Evolutionary conservation across 1,140 invertebrate species (phyloP).

Genomic region (Cyrtorhinus lividipennis): DNA sequence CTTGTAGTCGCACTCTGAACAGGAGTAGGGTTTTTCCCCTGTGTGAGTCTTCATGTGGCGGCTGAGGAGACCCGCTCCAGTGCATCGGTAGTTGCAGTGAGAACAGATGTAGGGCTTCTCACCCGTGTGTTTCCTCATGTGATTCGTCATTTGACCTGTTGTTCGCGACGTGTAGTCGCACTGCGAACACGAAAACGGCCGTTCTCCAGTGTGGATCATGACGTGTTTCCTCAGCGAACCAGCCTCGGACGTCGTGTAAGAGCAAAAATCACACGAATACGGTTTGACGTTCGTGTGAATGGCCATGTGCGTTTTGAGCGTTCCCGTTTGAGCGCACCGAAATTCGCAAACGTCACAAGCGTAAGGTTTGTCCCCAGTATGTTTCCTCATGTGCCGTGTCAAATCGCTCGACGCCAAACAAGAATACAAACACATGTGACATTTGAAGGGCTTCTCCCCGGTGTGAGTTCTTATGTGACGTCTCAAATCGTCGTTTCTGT

Average conservation of each 20-base stretch:
- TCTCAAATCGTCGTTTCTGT: background rate
- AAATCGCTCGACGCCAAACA: background rate
- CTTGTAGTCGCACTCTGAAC: no score
- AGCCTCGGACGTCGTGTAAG: background rate
- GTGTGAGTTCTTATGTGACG: background rate
- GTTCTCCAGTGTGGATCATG: background rate
- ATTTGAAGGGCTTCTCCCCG: background rate
- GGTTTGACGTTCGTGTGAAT: background rate
- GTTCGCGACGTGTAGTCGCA: background rate
- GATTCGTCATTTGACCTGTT: background rate
- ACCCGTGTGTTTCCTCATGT: background rate
- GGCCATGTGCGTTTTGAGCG: background rate
- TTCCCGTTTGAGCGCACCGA: background rate
- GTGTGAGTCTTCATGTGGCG: no score
- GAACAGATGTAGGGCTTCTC: no score
- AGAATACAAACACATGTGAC: background rate
- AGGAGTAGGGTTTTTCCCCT: no score
- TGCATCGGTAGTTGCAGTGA: no score
- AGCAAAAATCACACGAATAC: background rate
- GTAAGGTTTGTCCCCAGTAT: background rate
- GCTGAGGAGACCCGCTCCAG: no score
- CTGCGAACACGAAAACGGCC: background rate
- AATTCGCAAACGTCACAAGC: background rate
- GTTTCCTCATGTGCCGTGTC: background rate
- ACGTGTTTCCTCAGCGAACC: background rate